Evolutionary conservation across 2,113 vertebrate species (phyloP).

Genomic region (Mellivora capensis): DNA sequence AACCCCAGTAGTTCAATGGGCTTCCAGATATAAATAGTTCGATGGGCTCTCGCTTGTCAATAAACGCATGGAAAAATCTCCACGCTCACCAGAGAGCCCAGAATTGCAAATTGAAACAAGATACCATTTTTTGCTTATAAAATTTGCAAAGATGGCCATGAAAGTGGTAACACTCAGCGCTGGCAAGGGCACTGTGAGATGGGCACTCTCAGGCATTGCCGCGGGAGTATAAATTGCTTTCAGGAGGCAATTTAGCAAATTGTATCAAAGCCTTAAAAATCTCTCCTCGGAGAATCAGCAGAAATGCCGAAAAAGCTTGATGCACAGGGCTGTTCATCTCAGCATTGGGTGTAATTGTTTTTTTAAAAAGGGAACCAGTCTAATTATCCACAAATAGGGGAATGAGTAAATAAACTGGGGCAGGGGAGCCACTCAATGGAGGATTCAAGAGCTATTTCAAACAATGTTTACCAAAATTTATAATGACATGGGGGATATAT

Average conservation of each 20-base stretch:
- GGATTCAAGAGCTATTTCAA: constrained; percentile 29
- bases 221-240: neutral
- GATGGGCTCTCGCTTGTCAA: neutral
- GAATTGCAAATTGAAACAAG: neutral
- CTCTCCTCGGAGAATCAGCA: constrained; percentile 19
- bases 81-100: neutral
- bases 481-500: no score
- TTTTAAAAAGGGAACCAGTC: neutral
- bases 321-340: neutral
- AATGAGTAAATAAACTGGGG: constrained; percentile 23
- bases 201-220: neutral
- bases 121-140: neutral
- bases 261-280: constrained; percentile 33
- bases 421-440: neutral
- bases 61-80: neutral
- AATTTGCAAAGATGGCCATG: constrained; percentile 27
- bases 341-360: neutral
- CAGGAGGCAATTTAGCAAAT: constrained; percentile 53
- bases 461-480: neutral
- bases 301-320: neutral
- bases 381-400: constrained; percentile 40
- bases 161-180: neutral
- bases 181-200: neutral
- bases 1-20: neutral
- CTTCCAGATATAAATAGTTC: neutral